Percentiles rank a stretch among this genome's conserved stretches.
Conservation (phyloP, 2,888 invertebrate genomes). For the Tachina fera region DNA sequence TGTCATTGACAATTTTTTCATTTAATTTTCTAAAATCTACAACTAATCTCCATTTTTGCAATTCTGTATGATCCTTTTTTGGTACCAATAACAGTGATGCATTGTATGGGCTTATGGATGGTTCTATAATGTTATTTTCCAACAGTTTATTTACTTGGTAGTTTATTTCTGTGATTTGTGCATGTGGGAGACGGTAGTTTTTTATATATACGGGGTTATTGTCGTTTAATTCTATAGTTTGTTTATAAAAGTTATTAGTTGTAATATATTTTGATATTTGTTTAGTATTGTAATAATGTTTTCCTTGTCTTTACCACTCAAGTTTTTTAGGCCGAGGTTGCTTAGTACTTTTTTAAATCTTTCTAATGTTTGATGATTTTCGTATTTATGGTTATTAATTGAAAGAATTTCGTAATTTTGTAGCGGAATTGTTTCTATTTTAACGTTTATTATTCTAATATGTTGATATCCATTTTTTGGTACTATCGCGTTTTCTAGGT, state of each 20-base stretch:
- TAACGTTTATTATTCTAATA: not conserved
- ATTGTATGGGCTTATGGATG: constrained; percentile 13
- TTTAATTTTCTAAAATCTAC: not conserved
- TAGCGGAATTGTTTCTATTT: not conserved
- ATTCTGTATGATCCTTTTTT: constrained; percentile 2
- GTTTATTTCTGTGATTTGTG: not conserved
- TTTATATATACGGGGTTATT: too few relatives aligned
- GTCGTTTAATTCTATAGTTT: not conserved
- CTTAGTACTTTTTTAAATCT: not conserved
- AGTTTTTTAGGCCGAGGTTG: not conserved
- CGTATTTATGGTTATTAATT: not conserved
- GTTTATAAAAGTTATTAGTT: not conserved
- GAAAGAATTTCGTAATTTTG: too few relatives aligned
- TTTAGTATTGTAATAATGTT: not conserved
- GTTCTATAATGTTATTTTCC: constrained; percentile 3
- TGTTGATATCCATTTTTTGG: not conserved
- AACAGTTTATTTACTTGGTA: not conserved
- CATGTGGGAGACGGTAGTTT: too few relatives aligned
- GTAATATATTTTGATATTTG: not conserved
- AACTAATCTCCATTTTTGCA: not conserved
- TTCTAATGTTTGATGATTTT: not conserved
- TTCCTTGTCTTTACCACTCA: constrained; percentile 2
- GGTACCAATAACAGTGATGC: not conserved
- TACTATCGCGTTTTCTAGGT: not conserved
- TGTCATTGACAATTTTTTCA: too few relatives aligned